These are phyloP conservation scores for Tupaia chinensis DNA, from an alignment of 2,113 vertebrate species.

Conservation along the genomic window DNA sequence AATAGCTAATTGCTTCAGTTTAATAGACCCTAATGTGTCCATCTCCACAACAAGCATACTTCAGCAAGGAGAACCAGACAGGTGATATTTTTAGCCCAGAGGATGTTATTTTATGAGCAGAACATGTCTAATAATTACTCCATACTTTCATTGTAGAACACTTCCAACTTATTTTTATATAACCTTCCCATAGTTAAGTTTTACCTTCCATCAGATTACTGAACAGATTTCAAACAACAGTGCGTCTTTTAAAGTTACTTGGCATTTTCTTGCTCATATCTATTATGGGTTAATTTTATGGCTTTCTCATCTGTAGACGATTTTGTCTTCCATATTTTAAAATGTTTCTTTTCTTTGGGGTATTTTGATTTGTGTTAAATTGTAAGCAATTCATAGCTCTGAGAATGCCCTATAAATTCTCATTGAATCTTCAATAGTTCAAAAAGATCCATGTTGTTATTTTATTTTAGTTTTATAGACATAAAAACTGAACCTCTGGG, in stretches of 20 bases:
- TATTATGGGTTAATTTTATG: neutral
- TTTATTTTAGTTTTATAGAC: neutral
- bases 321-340: neutral
- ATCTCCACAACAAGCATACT: neutral
- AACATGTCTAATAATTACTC: neutral
- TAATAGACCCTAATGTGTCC: slow-evolving; percentile 39
- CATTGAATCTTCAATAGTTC: neutral
- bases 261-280: neutral
- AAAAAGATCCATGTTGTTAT: neutral
- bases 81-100: slow-evolving; percentile 51
- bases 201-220: neutral
- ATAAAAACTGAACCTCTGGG: neutral
- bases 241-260: slow-evolving; percentile 12
- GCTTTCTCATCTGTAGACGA: neutral
- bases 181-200: neutral
- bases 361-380: neutral
- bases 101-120: neutral
- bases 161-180: slow-evolving; percentile 11
- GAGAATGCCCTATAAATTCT: neutral
- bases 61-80: neutral
- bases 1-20: slow-evolving; percentile 46
- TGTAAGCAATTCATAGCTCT: neutral
- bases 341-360: neutral
- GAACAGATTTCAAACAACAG: neutral
- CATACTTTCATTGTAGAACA: neutral